Conservation (phyloP, 2,797 vertebrate species). For the Phoebastria nigripes region DNA sequence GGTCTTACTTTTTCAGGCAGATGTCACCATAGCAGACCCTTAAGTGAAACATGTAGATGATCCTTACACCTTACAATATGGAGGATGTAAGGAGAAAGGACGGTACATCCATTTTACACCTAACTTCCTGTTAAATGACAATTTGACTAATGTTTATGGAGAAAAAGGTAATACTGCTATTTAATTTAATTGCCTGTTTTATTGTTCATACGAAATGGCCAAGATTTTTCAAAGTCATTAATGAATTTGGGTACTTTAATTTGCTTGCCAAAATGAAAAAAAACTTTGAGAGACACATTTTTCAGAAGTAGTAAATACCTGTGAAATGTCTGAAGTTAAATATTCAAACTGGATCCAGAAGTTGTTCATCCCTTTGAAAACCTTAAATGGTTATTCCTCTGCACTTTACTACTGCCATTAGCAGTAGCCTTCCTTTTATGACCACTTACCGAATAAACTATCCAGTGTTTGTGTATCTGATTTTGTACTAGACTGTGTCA, state of each 20-base stretch:
- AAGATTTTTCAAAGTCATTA: background rate
- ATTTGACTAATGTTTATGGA: conserved; percentile 48
- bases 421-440: background rate
- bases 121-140: conserved; percentile 63
- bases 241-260: background rate
- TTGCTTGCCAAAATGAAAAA: background rate
- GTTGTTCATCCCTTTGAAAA: background rate
- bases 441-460: background rate
- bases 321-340: background rate
- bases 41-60: conserved; percentile 45
- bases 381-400: background rate
- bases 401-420: background rate
- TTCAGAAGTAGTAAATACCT: background rate
- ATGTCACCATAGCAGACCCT: conserved; percentile 69
- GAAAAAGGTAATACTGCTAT: conserved; percentile 61
- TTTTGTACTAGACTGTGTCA: background rate
- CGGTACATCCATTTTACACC: conserved; percentile 77
- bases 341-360: background rate
- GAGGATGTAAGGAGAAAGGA: conserved; percentile 69
- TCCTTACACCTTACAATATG: conserved; percentile 74
- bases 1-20: conserved; percentile 59
- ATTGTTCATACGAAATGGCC: background rate
- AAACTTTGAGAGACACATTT: background rate
- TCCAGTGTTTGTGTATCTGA: background rate
- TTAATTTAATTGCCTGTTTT: background rate